A percentile compares a stretch with the other conserved stretches of the same genome.
Conservation (phyloP, 2,113 vertebrate species). For the Daphoenositta chrysoptera region DNA sequence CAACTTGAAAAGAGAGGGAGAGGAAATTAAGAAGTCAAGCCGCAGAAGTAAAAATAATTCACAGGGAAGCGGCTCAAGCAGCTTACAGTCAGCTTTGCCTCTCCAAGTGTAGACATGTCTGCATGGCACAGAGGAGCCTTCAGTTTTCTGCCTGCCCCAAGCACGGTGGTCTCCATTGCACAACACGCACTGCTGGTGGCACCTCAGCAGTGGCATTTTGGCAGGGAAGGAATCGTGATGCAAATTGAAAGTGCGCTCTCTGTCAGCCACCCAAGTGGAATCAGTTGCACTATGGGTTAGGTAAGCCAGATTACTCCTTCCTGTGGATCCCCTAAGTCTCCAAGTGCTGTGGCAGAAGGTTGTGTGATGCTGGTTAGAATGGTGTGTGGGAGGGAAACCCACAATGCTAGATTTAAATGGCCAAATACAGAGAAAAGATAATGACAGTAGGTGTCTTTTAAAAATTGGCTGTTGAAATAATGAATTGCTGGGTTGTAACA, state of each 20-base stretch:
- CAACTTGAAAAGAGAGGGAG: background rate
- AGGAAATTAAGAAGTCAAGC: background rate
- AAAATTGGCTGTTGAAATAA: background rate
- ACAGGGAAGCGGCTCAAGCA: background rate
- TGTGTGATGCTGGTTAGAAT: background rate
- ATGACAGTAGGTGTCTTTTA: background rate
- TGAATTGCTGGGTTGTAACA: background rate
- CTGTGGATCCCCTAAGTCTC: background rate
- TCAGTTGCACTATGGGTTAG: background rate
- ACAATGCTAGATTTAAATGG: background rate
- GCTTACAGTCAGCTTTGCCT: background rate
- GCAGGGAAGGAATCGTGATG: background rate
- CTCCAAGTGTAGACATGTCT: background rate
- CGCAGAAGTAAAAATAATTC: background rate
- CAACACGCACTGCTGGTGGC: background rate
- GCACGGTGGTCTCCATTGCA: background rate
- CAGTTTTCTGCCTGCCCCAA: background rate
- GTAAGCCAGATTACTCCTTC: background rate
- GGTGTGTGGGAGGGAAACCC: background rate
- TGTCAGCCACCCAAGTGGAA: background rate
- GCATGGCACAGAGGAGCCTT: background rate
- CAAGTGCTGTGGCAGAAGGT: rapidly evolving
- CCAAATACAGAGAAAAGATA: background rate
- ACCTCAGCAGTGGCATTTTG: background rate
- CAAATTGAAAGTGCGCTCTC: background rate